phyloP scores from a whole-genome alignment of 2,888 invertebrate genomes.

The Diarsia rubi region DNA sequence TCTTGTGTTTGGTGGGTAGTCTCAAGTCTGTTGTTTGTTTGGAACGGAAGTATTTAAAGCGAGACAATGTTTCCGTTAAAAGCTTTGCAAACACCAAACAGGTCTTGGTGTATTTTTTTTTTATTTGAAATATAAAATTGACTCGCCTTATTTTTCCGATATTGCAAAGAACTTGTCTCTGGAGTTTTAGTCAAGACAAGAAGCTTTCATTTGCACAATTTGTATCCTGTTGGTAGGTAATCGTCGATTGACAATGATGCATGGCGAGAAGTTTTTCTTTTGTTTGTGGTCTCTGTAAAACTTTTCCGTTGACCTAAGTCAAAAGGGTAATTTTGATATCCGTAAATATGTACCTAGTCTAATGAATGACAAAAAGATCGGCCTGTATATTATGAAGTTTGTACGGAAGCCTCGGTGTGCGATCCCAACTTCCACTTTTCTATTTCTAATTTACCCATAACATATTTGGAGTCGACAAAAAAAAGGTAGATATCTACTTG shows the following conservation, averaged over 20 bases:
- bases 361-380: no score
- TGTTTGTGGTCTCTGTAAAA: no score
- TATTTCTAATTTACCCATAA: neutral
- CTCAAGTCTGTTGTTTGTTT: constrained; percentile 20
- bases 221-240: neutral
- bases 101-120: neutral
- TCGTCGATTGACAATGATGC: neutral
- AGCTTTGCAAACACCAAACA: neutral
- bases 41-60: constrained; percentile 18
- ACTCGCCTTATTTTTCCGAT: neutral
- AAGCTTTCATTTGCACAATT: neutral
- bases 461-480: neutral
- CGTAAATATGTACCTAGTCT: no score
- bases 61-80: neutral
- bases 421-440: neutral
- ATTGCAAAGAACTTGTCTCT: neutral
- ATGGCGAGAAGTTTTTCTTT: neutral
- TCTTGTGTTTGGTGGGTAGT: constrained; percentile 29
- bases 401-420: no score
- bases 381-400: no score
- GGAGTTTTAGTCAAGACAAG: neutral
- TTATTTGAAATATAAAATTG: neutral
- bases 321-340: no score
- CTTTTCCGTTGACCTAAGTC: no score
- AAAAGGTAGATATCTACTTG: neutral